Evolutionary conservation across 2,888 invertebrate species (phyloP).

Genomic region (Standfussiana lucernea): DNA sequence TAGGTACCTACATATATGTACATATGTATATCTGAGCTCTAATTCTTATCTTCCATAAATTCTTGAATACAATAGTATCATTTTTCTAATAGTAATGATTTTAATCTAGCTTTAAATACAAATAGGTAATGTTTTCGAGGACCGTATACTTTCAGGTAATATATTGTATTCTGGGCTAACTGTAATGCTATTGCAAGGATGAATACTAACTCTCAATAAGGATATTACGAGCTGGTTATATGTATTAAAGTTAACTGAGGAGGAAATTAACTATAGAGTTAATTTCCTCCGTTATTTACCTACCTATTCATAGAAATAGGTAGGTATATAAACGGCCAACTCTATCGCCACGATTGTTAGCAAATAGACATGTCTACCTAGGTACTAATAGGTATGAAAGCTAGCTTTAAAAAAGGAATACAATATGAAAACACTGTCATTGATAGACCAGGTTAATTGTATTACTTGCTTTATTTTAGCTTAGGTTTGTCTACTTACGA

Average conservation of each 20-base stretch:
- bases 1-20: too few species aligned
- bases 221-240: constrained; percentile 1
- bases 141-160: background rate
- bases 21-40: too few species aligned
- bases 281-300: too few species aligned
- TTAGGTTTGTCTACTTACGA: background rate
- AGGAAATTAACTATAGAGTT: background rate
- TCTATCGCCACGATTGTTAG: background rate
- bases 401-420: background rate
- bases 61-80: background rate
- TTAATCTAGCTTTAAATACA: too few species aligned
- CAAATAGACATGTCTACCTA: background rate
- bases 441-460: background rate
- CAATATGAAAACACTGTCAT: background rate
- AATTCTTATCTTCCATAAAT: background rate
- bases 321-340: constrained; percentile 4
- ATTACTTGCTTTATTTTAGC: background rate
- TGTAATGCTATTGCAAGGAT: background rate
- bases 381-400: background rate
- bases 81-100: background rate
- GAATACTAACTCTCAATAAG: background rate
- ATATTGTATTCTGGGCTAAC: background rate
- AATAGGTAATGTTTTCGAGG: background rate
- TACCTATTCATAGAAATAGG: too few species aligned
- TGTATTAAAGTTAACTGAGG: background rate